Evolutionary conservation across 2,888 invertebrate species (phyloP).

Genomic region (Drosophila anomalata): DNA sequence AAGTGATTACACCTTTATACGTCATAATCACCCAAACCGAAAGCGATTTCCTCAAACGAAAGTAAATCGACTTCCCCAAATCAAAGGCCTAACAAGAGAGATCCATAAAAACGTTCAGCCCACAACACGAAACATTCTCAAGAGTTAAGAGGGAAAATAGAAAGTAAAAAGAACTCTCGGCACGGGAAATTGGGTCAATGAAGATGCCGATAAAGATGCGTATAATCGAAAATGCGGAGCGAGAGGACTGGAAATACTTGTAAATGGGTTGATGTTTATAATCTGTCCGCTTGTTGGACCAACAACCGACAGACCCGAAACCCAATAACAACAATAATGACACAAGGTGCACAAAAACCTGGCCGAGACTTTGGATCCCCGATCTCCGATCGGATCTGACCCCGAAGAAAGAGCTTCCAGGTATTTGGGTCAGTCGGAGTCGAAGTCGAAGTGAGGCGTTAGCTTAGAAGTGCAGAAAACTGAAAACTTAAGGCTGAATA

Average conservation of each 20-base stretch:
- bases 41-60: constrained; percentile 54
- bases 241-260: constrained; percentile 45
- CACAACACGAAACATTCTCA: constrained; percentile 59
- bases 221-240: constrained; percentile 49
- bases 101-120: constrained; percentile 45
- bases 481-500: constrained; percentile 49
- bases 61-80: constrained; percentile 61
- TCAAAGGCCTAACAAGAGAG: constrained; percentile 34
- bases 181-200: constrained; percentile 69
- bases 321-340: constrained; percentile 53
- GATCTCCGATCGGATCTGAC: constrained; percentile 10
- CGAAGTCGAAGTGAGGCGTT: constrained; percentile 36
- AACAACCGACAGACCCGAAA: constrained; percentile 35
- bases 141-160: constrained; percentile 64
- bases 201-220: constrained; percentile 64
- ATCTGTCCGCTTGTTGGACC: constrained; percentile 53
- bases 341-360: constrained; percentile 65
- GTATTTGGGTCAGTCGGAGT: constrained; percentile 68
- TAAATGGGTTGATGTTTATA: constrained; percentile 56
- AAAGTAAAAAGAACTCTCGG: constrained; percentile 67
- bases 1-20: constrained; percentile 46
- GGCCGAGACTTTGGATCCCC: constrained; percentile 8
- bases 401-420: constrained; percentile 56
- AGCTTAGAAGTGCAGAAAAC: constrained; percentile 22
- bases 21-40: constrained; percentile 20